These are phyloP conservation scores for Bursaphelenchus mucronatus DNA, from an alignment of 1,140 invertebrate species.

Conservation along the genomic window DNA sequence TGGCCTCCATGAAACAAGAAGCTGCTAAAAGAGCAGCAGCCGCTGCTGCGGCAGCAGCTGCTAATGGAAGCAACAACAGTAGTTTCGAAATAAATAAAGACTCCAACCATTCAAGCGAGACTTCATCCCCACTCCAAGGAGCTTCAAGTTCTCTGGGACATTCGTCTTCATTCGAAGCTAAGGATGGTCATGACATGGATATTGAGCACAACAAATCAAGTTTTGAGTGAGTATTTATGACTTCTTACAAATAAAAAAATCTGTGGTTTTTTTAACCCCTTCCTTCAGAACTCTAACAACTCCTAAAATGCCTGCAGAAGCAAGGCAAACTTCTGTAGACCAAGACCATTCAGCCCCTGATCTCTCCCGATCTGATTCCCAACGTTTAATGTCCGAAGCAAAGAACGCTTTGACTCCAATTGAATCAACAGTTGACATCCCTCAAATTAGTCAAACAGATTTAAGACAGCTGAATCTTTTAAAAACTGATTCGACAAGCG, in stretches of 20 bases:
- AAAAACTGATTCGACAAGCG: not conserved
- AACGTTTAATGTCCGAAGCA: not conserved
- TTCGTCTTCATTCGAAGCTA: too few relatives aligned
- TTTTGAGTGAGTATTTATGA: not conserved
- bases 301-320: not conserved
- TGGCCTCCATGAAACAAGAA: constrained; percentile 23
- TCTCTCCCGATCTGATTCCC: not conserved
- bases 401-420: constrained; percentile 6
- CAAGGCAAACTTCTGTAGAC: not conserved
- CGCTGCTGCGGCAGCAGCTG: constrained; percentile 9
- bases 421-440: not conserved
- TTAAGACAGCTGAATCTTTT: not conserved
- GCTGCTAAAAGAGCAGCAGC: constrained; percentile 21
- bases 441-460: constrained; percentile 3
- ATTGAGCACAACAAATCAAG: not conserved
- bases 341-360: constrained; percentile 1
- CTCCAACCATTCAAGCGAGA: not conserved
- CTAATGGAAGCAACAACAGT: not conserved
- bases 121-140: too few relatives aligned
- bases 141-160: too few relatives aligned
- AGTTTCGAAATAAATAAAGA: not conserved
- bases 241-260: not conserved
- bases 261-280: not conserved
- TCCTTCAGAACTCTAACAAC: not conserved
- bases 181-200: not conserved